Conservation (phyloP, 1,140 invertebrate genomes). For the Pristionchus pacificus region DNA sequence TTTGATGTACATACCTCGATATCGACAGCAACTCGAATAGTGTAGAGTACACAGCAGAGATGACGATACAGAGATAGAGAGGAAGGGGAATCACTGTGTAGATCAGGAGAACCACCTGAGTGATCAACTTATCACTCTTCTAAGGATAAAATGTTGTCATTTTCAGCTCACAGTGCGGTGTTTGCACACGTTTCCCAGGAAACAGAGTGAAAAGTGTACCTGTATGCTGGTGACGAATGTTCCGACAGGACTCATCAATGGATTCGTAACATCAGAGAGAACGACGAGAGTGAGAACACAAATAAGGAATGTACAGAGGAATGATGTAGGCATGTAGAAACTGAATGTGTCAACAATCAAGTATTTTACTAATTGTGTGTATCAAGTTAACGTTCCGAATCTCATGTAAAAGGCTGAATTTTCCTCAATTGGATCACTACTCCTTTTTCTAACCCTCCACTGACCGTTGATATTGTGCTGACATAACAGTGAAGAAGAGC, state of each 20-base stretch:
- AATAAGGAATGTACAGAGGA: slow-evolving; percentile 55
- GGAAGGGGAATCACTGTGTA: slow-evolving; percentile 88
- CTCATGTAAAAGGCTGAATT: no score
- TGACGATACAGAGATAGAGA: slow-evolving; percentile 74
- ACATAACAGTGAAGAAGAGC: slow-evolving; percentile 49
- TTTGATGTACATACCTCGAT: slow-evolving; percentile 2
- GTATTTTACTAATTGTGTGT: not conserved
- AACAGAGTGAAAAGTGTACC: no score
- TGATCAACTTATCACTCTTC: slow-evolving; percentile 76
- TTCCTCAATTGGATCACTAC: no score
- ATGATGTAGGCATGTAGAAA: slow-evolving; percentile 47
- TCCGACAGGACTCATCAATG: not conserved
- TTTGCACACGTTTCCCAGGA: no score
- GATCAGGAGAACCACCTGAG: slow-evolving; percentile 80
- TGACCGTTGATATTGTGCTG: slow-evolving; percentile 51
- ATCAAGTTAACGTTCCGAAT: slow-evolving; percentile 2
- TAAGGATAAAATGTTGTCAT: slow-evolving; percentile 59
- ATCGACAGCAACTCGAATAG: slow-evolving; percentile 69
- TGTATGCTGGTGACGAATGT: slow-evolving; percentile 47
- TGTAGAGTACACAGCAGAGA: slow-evolving; percentile 75
- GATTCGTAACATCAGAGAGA: not conserved
- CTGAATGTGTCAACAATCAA: no score
- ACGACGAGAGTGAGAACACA: slow-evolving; percentile 42
- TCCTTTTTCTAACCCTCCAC: no score
- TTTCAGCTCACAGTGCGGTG: no score